Conservation (phyloP, 2,113 vertebrate species). For the Bos taurus region ARS-UCD2.0 NC_037331.1:56954501-56955000, state of each 20-base stretch:
- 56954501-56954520: neutral
- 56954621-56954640: neutral
- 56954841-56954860: neutral
- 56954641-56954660: neutral
- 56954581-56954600: neutral
- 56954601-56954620: neutral
- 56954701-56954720: neutral
- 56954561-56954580: neutral
- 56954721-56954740: neutral
- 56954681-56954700: neutral
- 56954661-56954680: neutral
- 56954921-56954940: neutral
- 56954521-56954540: neutral
- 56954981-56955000: neutral
- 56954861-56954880: neutral
- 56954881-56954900: neutral
- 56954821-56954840: neutral
- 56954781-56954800: neutral
- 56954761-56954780: neutral
- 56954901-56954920: neutral
- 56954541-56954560: neutral
- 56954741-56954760: neutral
- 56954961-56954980: neutral
- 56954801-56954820: neutral
- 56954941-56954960: neutral